Evolutionary conservation across 2,888 invertebrate species (phyloP).

Genomic region (Plebejus melissa): DNA sequence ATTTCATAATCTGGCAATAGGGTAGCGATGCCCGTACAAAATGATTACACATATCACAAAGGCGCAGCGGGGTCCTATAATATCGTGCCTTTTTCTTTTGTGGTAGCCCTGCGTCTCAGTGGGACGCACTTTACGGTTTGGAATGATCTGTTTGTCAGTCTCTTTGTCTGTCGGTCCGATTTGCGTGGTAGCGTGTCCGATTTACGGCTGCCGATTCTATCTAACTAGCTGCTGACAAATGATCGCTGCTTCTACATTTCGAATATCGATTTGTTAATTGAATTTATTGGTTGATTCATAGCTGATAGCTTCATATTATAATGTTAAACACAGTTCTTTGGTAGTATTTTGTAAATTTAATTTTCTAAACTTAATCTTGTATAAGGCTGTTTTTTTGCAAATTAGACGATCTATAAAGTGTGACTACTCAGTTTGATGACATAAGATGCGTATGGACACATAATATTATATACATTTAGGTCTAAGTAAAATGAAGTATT

Average conservation of each 20-base stretch:
- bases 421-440: no score
- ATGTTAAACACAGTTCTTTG: no score
- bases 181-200: constrained; percentile 65
- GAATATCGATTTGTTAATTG: constrained; percentile 12
- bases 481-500: no score
- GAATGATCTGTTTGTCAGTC: constrained; percentile 78
- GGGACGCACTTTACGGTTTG: constrained; percentile 76
- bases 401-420: no score
- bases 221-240: constrained; percentile 59
- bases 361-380: no score
- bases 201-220: constrained; percentile 49
- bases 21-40: constrained; percentile 73
- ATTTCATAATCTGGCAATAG: constrained; percentile 77
- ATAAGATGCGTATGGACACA: no score
- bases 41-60: constrained; percentile 75
- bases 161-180: constrained; percentile 62
- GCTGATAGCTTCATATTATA: neutral
- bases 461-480: no score
- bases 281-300: constrained; percentile 4
- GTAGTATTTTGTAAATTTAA: no score
- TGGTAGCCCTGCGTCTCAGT: constrained; percentile 69
- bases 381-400: no score
- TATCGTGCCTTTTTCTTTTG: constrained; percentile 76
- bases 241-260: constrained; percentile 31
- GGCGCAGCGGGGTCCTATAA: constrained; percentile 74